Evolutionary conservation across 35 echinoderm and acorn worm species (phyloP), one percentile per base, ranked within the genome.

Genomic region (Ophiothrix spiculata): DNA sequence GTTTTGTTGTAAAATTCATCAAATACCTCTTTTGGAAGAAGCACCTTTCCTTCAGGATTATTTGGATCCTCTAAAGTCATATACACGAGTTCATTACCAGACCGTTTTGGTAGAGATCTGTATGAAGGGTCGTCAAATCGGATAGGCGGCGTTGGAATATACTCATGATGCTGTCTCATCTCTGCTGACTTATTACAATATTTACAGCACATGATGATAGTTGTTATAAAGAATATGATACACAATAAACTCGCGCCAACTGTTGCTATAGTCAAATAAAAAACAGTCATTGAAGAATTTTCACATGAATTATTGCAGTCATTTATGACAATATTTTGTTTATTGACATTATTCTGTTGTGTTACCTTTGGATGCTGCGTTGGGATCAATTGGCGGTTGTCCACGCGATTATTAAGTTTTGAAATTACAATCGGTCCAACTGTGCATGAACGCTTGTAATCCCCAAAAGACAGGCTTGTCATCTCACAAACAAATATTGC

Each of bases 61-160:
- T 69, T 69, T 69, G 60, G 60, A 69, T 69, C 60, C 4, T 69
- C 60, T n/a, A 69, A 25, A 69, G 60, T 69, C 60, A 69, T 69
- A 25, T 69, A 69, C 6, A 69, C 60, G 23, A n/a, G n/a, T n/a
- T n/a, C n/a, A n/a, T n/a, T n/a, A n/a, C n/a, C 60, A 69, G 17
- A 25, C 16, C 60, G 60, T 69, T 28, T 69, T 69, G 17, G 60
- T 69, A 69, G 29, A 15, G 60, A 69, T 28, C 17, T 28, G 29
- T 69, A 69, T 25, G 2, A 4, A 15, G 60, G 60, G 25, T 69
- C 60, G 17, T 15, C 3, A 2, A n/a, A 15, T 25, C 60, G 60
- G 60, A 15, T 69, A 25, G 60, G 60, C 17, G 60, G 60, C 16
- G 16, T 69, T 6, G 60, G 60, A 12, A 25, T 25, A 69, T 15